phyloP scores from a whole-genome alignment of 1,140 invertebrate species.

The Himalopsyche phryganea region DNA sequence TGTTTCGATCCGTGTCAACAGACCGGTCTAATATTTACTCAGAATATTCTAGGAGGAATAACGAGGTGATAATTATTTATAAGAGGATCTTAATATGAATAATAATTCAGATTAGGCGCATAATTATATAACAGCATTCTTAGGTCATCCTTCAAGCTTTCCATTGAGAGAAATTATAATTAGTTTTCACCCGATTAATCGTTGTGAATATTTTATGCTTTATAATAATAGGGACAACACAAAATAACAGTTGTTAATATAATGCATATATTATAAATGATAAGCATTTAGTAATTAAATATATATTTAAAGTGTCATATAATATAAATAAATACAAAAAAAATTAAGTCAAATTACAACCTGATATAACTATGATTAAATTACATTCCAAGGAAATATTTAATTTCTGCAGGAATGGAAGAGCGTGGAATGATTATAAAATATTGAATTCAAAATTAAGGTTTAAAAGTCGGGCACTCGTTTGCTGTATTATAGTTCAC shows the following conservation, averaged over 20 bases:
- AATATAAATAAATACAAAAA: conserved; percentile 7
- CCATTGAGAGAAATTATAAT: no score
- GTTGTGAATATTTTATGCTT: no score
- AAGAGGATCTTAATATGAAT: not conserved
- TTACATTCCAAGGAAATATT: conserved; percentile 23
- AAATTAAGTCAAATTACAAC: not conserved
- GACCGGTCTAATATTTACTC: conserved; percentile 32
- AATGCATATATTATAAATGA: no score
- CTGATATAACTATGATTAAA: not conserved
- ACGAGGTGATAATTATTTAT: conserved; percentile 11
- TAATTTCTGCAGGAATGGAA: conserved; percentile 5
- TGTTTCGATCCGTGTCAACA: conserved; percentile 27
- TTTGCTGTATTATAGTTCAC: no score
- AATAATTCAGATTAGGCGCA: no score
- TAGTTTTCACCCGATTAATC: no score
- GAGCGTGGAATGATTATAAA: not conserved
- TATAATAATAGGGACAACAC: no score
- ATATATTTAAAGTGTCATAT: conserved; percentile 8
- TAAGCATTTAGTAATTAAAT: no score
- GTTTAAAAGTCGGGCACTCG: no score
- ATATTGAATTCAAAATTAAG: conserved; percentile 4
- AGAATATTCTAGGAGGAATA: conserved; percentile 26
- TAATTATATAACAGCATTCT: no score
- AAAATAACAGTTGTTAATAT: no score
- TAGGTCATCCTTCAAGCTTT: no score